Base-by-base conservation (phyloP, 2,888 invertebrate species). In the Apotomis capreana region DNA sequence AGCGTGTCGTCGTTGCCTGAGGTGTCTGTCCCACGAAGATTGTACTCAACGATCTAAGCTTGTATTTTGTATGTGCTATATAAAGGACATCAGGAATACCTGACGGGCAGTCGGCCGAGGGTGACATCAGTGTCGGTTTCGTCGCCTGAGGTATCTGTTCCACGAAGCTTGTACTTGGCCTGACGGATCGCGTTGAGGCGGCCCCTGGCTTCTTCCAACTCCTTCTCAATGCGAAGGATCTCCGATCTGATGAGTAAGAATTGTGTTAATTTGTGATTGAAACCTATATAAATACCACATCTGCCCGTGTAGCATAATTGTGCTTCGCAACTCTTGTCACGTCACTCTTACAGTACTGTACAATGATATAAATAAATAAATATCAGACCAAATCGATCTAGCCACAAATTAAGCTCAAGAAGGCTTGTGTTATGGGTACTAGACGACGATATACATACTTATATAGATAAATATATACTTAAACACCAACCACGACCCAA, bases 181-280 rank as follows among this genome's bases (percentile, higher is more conserved):
- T 98, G 98, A 6, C 99, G 95, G 83, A 99, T 98, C 59, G 97
- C 97, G 0, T 97, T 97, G 69, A 99, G 94, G 69, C 97, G 95
- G 52, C 97, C 96, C 63, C 99, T 94, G 0, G 99, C 99, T 83
- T 98, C 98, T 79, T 98, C 97, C 70, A 99, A 90, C 91, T 99
- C 97, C 77, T 97, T 95, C 89, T 99, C 99, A 84, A 99, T 99
- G 81, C 98, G 95, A 70, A 99, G 94, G 1, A 99, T 98, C 83
- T 97, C 97, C 0, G 97, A 96, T 72, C 95, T 95, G 83, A 0
- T 37, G 40, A 52, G 9, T 13, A 5, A 37, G 12, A 57, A 4
- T 6, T 13, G 15, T 5, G 5, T 44, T 54, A 40, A 6, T 6
- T 40, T 5, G 40, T 40, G 26, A 26, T 40, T 6, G 40, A 40